These are phyloP conservation scores for Rhamphomyia laevipes DNA, from an alignment of 2,888 invertebrate genomes.

Conservation along the genomic window DNA sequence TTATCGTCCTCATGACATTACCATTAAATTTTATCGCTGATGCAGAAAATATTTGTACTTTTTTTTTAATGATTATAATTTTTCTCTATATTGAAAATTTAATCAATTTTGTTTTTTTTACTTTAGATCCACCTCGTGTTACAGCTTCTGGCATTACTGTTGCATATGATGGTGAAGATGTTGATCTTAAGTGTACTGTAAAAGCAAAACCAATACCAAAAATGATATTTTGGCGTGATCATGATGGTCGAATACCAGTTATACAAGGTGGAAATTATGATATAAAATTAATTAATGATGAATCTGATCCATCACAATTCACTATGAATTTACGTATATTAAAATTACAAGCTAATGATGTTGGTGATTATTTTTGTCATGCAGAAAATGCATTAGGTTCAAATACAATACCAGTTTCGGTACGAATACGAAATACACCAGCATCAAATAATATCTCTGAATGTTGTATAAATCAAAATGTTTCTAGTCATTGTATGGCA, in stretches of 20 bases:
- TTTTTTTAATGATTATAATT: too few species aligned
- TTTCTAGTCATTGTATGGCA: constrained; percentile 64
- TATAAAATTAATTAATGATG: constrained; percentile 46
- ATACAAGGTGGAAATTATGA: constrained; percentile 66
- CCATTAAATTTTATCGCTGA: too few species aligned
- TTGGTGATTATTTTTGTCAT: constrained; percentile 73
- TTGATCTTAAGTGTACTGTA: constrained; percentile 64
- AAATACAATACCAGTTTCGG: constrained; percentile 59
- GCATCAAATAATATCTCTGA: constrained; percentile 61
- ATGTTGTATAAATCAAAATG: constrained; percentile 71
- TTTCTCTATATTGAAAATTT: background rate
- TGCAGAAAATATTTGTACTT: too few species aligned
- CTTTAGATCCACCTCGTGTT: constrained; percentile 61
- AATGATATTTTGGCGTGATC: constrained; percentile 72
- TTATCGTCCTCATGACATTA: too few species aligned
- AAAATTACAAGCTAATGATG: constrained; percentile 56
- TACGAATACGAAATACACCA: constrained; percentile 51
- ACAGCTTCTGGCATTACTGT: constrained; percentile 68
- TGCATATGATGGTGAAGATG: constrained; percentile 62
- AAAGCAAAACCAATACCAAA: constrained; percentile 69
- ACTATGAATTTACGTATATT: constrained; percentile 64
- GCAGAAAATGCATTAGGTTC: constrained; percentile 74
- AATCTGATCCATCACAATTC: constrained; percentile 55
- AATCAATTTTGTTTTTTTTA: background rate
- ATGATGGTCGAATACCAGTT: constrained; percentile 58